These are phyloP conservation scores for Spialia ferax DNA, from an alignment of 2,888 invertebrate species.

Conservation along the genomic window DNA sequence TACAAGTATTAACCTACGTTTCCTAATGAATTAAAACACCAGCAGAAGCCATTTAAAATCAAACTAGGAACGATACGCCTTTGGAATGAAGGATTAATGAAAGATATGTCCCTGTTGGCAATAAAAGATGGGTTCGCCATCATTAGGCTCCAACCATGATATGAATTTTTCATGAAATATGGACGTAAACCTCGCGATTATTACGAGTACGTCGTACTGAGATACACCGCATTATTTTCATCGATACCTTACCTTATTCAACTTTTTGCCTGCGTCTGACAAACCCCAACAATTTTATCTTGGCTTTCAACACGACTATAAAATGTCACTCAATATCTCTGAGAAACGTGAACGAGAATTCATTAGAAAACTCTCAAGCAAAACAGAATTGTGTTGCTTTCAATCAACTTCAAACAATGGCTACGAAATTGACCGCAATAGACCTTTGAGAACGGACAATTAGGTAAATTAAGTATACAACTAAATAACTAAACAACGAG, in stretches of 20 bases:
- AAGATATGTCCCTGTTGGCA: slow-evolving; percentile 75
- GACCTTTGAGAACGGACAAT: slow-evolving; percentile 47
- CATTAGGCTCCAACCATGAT: slow-evolving; percentile 76
- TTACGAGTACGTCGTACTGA: slow-evolving; percentile 60
- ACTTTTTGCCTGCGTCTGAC: slow-evolving; percentile 62
- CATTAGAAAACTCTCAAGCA: slow-evolving; percentile 55
- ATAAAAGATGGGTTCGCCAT: slow-evolving; percentile 80
- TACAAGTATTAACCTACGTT: not conserved
- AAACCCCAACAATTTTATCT: slow-evolving; percentile 67
- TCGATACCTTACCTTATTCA: slow-evolving; percentile 60
- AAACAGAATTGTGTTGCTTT: slow-evolving; percentile 44
- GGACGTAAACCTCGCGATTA: slow-evolving; percentile 67
- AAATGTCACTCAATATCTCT: slow-evolving; percentile 59
- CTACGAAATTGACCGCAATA: slow-evolving; percentile 29
- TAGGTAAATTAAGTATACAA: slow-evolving; percentile 47
- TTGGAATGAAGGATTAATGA: slow-evolving; percentile 76
- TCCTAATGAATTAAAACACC: not conserved
- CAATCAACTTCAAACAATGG: slow-evolving; percentile 39
- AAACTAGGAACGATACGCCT: slow-evolving; percentile 53
- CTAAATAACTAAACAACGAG: slow-evolving; percentile 34
- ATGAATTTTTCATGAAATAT: slow-evolving; percentile 86
- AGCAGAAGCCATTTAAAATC: slow-evolving; percentile 36
- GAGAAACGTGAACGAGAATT: slow-evolving; percentile 63
- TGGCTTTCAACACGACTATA: slow-evolving; percentile 62
- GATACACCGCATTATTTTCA: slow-evolving; percentile 66